phyloP scores from a whole-genome alignment of 2,113 vertebrate species.

The Colinus virginianus region DNA sequence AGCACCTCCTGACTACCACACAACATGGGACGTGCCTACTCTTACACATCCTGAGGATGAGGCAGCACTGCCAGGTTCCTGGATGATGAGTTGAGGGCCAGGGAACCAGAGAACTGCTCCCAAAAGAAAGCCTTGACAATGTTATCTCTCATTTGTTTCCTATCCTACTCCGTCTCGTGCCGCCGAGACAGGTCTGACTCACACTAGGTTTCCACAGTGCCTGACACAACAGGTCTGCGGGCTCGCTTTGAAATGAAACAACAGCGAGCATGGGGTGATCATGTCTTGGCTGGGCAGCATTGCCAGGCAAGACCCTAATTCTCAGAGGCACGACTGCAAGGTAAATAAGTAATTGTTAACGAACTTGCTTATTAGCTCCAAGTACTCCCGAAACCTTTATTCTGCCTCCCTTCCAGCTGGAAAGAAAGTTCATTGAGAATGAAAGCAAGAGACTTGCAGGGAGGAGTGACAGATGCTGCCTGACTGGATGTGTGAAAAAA shows the following conservation, averaged over 20 bases:
- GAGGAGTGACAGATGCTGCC: constrained; percentile 65
- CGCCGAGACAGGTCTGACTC: constrained; percentile 3
- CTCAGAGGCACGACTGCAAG: neutral
- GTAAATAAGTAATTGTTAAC: constrained; percentile 15
- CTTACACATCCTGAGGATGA: neutral
- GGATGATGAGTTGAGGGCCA: fast-evolving
- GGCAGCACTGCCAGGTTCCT: neutral
- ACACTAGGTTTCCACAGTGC: neutral
- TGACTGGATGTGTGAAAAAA: constrained; percentile 64
- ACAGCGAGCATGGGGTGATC: neutral
- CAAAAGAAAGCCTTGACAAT: neutral
- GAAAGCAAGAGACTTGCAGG: constrained; percentile 48
- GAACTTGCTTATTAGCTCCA: neutral
- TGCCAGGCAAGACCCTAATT: neutral
- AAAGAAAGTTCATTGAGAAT: constrained; percentile 58
- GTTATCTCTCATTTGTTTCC: neutral
- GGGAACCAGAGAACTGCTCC: neutral
- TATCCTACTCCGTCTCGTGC: neutral
- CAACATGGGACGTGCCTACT: neutral
- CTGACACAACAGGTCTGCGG: neutral
- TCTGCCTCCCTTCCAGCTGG: constrained; percentile 39
- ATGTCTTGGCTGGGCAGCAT: neutral
- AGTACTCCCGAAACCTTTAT: neutral
- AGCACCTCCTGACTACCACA: neutral
- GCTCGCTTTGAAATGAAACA: constrained; percentile 30